A percentile compares a stretch with the other conserved stretches of the same genome.
Conservation (phyloP, 2,113 vertebrate genomes). For the Leuciscus idus region DNA sequence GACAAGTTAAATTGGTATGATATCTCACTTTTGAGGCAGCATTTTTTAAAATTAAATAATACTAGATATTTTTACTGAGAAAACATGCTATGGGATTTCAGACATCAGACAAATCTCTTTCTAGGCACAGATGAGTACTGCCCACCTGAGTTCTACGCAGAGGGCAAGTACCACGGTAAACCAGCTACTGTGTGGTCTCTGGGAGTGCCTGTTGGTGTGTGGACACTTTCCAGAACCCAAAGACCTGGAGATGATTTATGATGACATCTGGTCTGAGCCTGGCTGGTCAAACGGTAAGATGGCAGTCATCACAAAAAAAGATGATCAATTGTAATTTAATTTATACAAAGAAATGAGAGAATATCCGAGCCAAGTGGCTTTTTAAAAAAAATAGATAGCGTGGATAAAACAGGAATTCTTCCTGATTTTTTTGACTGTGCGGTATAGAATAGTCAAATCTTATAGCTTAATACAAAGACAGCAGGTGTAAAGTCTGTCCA, state of each 20-base stretch:
- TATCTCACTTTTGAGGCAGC: too few species aligned
- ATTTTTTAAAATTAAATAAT: not conserved
- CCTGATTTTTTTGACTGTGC: not conserved
- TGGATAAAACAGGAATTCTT: not conserved
- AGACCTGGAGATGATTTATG: not conserved
- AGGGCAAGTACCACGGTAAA: not conserved
- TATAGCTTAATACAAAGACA: not conserved
- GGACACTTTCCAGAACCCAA: not conserved
- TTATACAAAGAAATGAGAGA: not conserved
- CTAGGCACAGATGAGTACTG: not conserved
- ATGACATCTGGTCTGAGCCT: not conserved
- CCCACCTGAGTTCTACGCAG: not conserved
- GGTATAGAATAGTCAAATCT: not conserved
- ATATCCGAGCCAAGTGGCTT: not conserved
- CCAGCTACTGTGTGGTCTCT: not conserved
- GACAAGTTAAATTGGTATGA: too few species aligned
- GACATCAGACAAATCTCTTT: not conserved
- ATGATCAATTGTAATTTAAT: not conserved
- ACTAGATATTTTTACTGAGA: not conserved
- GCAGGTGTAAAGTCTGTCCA: not conserved
- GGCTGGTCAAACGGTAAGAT: not conserved
- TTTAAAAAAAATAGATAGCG: not conserved
- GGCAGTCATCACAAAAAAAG: not conserved
- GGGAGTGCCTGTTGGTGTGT: not conserved
- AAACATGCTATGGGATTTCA: not conserved